Percentiles rank a stretch among this genome's conserved stretches.
Conservation (phyloP, 2,113 vertebrate species). For the Uria aalge region DNA sequence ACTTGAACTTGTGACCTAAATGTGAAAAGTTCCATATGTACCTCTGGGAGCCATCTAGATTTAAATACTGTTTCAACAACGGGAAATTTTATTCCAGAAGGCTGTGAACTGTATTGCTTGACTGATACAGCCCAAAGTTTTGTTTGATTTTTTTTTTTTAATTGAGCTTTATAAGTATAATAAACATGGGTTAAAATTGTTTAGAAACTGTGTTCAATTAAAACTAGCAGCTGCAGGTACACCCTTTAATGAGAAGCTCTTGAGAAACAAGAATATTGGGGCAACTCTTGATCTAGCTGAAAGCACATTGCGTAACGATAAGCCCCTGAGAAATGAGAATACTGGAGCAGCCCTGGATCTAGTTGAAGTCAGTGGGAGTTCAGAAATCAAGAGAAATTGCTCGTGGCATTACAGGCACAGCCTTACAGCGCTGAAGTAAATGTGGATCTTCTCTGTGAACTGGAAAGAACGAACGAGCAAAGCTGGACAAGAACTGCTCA, state of each 20-base stretch:
- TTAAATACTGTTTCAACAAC: background rate
- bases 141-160: background rate
- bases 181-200: background rate
- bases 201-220: background rate
- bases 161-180: background rate
- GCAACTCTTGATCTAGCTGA: background rate
- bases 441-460: background rate
- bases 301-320: background rate
- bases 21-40: background rate
- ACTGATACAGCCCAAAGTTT: background rate
- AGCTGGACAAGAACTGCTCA: background rate
- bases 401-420: background rate
- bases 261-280: background rate
- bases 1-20: constrained; percentile 36
- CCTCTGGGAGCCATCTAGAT: background rate
- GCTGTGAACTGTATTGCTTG: background rate
- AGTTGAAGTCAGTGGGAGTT: background rate
- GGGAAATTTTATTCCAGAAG: background rate
- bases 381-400: background rate
- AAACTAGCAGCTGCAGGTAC: background rate
- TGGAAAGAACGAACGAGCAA: background rate
- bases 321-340: background rate
- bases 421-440: background rate
- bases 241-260: background rate
- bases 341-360: background rate